phyloP scores from a whole-genome alignment of 2,888 invertebrate species.

The Xestia ashworthii region DNA sequence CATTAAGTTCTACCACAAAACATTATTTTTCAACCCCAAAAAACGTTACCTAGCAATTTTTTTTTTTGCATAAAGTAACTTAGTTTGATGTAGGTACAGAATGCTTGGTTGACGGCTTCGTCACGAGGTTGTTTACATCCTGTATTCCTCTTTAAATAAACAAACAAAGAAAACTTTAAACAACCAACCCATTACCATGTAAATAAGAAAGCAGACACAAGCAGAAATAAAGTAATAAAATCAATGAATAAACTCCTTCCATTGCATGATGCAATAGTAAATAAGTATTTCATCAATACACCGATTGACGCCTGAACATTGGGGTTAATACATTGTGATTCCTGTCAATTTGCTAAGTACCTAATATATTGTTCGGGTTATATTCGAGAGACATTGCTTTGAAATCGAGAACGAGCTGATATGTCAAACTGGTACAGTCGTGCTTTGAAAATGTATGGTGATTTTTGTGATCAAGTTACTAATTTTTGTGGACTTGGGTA shows the following conservation, averaged over 20 bases:
- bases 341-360: conserved; percentile 60
- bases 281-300: conserved; percentile 81
- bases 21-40: too few species aligned
- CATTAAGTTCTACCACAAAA: too few species aligned
- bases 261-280: conserved; percentile 84
- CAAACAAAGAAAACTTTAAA: conserved; percentile 6
- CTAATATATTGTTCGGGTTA: conserved; percentile 53
- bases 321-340: conserved; percentile 79
- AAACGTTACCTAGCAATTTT: too few species aligned
- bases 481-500: conserved; percentile 57
- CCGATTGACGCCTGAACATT: conserved; percentile 70
- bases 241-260: conserved; percentile 40
- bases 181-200: background rate
- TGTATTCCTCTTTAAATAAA: background rate
- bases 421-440: conserved; percentile 55
- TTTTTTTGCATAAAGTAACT: too few species aligned
- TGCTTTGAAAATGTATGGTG: conserved; percentile 54
- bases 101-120: too few species aligned
- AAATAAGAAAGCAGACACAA: conserved; percentile 48
- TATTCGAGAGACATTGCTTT: conserved; percentile 46
- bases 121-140: too few species aligned
- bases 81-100: too few species aligned
- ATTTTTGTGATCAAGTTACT: conserved; percentile 56
- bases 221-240: conserved; percentile 41
- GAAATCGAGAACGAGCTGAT: conserved; percentile 38